These are phyloP conservation scores for Empis livida DNA, from an alignment of 2,888 invertebrate species.

Conservation along the genomic window DNA sequence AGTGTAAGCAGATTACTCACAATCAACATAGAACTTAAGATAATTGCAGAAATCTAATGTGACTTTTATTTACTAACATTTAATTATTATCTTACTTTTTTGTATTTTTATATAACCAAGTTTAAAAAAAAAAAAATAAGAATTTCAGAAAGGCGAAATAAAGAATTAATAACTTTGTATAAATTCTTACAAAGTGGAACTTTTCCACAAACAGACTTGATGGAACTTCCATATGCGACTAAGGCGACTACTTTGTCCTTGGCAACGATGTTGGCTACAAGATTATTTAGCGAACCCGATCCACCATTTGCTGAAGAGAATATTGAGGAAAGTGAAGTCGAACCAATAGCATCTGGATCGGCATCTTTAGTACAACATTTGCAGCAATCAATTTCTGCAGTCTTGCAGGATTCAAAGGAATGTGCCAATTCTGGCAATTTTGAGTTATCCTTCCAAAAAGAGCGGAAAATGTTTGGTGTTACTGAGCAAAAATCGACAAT, in stretches of 20 bases:
- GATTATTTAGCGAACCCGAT: not conserved
- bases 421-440: not conserved
- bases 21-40: too few relatives aligned
- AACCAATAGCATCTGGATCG: conserved; percentile 15
- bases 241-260: not conserved
- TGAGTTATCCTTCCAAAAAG: not conserved
- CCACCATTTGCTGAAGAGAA: not conserved
- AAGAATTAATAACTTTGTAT: not conserved
- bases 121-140: not conserved
- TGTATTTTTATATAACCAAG: too few relatives aligned
- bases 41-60: too few relatives aligned
- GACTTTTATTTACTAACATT: too few relatives aligned
- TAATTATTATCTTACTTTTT: too few relatives aligned
- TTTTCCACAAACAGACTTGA: not conserved
- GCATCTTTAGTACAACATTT: too few relatives aligned
- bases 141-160: too few relatives aligned
- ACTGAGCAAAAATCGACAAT: not conserved
- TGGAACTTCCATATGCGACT: not conserved
- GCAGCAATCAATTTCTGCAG: conserved; percentile 21
- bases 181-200: not conserved
- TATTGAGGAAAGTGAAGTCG: not conserved
- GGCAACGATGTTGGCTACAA: not conserved
- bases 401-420: not conserved
- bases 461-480: not conserved
- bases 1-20: too few relatives aligned